These are phyloP conservation scores for Prionace glauca DNA, from an alignment of 2,797 vertebrate genomes.

Conservation along the genomic window DNA sequence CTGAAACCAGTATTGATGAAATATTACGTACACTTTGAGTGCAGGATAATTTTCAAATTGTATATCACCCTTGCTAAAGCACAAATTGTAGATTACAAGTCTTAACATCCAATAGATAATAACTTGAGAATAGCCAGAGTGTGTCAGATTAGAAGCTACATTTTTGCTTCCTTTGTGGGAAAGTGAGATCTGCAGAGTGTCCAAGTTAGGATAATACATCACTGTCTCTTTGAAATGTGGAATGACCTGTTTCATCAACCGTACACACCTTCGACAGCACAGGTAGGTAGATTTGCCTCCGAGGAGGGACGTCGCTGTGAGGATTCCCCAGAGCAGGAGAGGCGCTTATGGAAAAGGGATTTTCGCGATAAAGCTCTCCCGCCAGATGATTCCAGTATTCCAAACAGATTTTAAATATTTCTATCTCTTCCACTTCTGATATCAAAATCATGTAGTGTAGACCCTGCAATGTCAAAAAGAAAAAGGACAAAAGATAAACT, in stretches of 20 bases:
- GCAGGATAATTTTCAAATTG: background rate
- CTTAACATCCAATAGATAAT: background rate
- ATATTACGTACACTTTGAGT: background rate
- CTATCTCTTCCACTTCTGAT: slow-evolving; percentile 93
- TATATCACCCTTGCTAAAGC: background rate
- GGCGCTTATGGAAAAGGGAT: slow-evolving; percentile 85
- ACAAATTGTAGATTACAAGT: background rate
- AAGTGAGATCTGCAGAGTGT: background rate
- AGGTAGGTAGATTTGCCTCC: slow-evolving; percentile 86
- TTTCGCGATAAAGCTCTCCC: slow-evolving; percentile 90
- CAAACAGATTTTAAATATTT: slow-evolving; percentile 95
- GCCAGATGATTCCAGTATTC: slow-evolving; percentile 98
- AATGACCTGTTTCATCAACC: background rate
- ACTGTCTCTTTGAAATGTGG: background rate
- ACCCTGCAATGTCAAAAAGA: slow-evolving; percentile 54
- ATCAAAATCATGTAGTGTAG: slow-evolving; percentile 90
- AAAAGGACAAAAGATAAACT: background rate
- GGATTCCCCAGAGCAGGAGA: slow-evolving; percentile 86
- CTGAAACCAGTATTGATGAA: background rate
- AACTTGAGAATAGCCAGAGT: background rate
- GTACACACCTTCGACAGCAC: slow-evolving; percentile 82
- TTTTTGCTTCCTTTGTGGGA: background rate
- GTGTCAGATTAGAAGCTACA: background rate
- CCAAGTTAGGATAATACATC: background rate
- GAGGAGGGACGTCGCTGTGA: slow-evolving; percentile 90